Evolutionary conservation across 2,113 vertebrate genomes (phyloP), one percentile per base, ranked within the genome.

Genomic region (Equus quagga): DNA sequence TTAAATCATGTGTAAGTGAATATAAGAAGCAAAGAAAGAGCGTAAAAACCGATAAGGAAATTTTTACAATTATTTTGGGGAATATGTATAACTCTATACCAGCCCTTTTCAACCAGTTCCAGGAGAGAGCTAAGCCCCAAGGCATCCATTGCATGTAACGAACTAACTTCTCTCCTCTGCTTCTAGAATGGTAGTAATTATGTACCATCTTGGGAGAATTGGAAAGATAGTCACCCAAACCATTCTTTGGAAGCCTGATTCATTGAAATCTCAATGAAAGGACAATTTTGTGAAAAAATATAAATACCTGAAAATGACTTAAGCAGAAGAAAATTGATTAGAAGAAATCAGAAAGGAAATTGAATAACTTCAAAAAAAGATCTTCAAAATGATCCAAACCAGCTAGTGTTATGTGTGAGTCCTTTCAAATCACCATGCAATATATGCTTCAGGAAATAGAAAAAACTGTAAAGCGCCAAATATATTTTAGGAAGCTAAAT

Each of bases 401-500:
- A 60, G 13, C 19, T 84, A 89, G 14, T 17, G 86, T 62, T 83
- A n/a, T 85, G 18, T 21, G 4, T 96, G 10, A 85, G 1, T 73
- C 70, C 21, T 91, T 93, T 93, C 10, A 90, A 93, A 49, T 82
- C 11, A 31, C 67, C 8, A 64, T 51, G 31, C 4, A 87, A 90
- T 8, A 26, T 56, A 81, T 65, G 46, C 67, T 69, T 88, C 14
- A 64, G 36, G 28, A 92, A 83, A 70, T 2, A 67, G 13, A 3
- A 56, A 54, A 78, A 44, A 49, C 4, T 36, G 0, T 85, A 89
- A 78, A 89, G 7, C 33, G 89, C 1, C 41, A 49, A 93, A 81
- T 36, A 41, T 94, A 80, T 92, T 95, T 97, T 95, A 87, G 46
- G 28, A 87, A 97, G 24, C 69, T 65, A 92, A 89, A 92, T 56